Evolutionary conservation across 1,140 invertebrate genomes (phyloP).

Genomic region (Drosophila trapezifrons): DNA sequence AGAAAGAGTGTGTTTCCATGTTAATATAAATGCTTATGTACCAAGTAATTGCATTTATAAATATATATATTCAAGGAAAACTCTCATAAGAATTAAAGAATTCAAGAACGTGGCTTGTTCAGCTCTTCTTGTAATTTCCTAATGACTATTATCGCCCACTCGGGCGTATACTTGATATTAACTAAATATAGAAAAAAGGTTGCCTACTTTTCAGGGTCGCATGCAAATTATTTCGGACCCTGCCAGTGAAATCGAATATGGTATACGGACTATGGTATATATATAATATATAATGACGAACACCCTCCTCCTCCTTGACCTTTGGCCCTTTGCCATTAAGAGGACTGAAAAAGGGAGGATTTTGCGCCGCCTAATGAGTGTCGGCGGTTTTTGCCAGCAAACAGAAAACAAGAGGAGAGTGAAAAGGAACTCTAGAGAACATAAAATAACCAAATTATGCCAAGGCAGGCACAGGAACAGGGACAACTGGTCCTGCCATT

Average conservation of each 20-base stretch:
- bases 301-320: conserved; percentile 4
- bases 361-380: conserved; percentile 69
- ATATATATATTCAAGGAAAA: too few species aligned
- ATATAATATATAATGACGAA: conserved; percentile 32
- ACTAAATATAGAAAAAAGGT: background rate
- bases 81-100: too few species aligned
- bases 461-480: conserved; percentile 20
- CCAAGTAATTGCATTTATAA: too few species aligned
- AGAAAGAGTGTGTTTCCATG: too few species aligned
- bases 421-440: conserved; percentile 24
- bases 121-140: background rate
- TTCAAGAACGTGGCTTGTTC: too few species aligned
- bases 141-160: conserved; percentile 11
- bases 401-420: background rate
- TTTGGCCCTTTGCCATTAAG: conserved; percentile 2
- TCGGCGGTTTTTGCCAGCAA: conserved; percentile 59
- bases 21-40: too few species aligned
- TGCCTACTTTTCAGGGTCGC: conserved; percentile 38
- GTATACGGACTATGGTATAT: background rate
- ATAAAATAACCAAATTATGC: conserved; percentile 76
- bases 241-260: conserved; percentile 20
- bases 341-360: conserved; percentile 21
- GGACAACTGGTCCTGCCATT: conserved; percentile 61
- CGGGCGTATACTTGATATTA: conserved; percentile 30
- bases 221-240: conserved; percentile 8